Evolutionary conservation across 2,888 invertebrate species (phyloP).

Genomic region (Protodeltote pygarga): DNA sequence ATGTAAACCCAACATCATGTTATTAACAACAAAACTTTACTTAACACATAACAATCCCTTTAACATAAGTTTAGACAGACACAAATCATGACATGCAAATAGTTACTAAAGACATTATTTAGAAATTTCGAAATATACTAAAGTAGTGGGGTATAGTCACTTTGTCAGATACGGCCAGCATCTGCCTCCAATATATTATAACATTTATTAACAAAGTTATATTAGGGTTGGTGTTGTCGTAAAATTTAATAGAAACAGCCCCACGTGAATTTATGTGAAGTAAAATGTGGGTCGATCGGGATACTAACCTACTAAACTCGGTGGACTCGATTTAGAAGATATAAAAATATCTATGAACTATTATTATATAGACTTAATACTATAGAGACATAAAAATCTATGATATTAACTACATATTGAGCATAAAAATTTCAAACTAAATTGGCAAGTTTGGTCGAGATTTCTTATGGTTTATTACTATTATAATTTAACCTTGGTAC

Average conservation of each 20-base stretch:
- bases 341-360: conserved; percentile 57
- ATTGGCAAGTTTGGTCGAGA: too few relatives aligned
- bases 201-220: conserved; percentile 85
- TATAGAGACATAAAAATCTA: too few relatives aligned
- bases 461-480: too few relatives aligned
- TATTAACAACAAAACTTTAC: conserved; percentile 9
- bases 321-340: conserved; percentile 54
- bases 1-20: neutral
- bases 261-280: conserved; percentile 72
- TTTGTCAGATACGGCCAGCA: conserved; percentile 60
- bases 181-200: conserved; percentile 74
- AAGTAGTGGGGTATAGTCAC: conserved; percentile 44
- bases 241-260: conserved; percentile 82
- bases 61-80: conserved; percentile 24
- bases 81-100: conserved; percentile 44
- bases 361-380: too few relatives aligned
- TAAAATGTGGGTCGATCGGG: conserved; percentile 60
- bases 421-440: too few relatives aligned
- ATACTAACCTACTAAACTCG: conserved; percentile 61
- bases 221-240: conserved; percentile 78
- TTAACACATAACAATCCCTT: conserved; percentile 16
- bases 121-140: conserved; percentile 44
- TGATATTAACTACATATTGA: too few relatives aligned
- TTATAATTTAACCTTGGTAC: too few relatives aligned
- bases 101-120: conserved; percentile 42